These are phyloP conservation scores for Scaptomyza caliginosa DNA, from an alignment of 2,888 invertebrate species.

Conservation along the genomic window DNA sequence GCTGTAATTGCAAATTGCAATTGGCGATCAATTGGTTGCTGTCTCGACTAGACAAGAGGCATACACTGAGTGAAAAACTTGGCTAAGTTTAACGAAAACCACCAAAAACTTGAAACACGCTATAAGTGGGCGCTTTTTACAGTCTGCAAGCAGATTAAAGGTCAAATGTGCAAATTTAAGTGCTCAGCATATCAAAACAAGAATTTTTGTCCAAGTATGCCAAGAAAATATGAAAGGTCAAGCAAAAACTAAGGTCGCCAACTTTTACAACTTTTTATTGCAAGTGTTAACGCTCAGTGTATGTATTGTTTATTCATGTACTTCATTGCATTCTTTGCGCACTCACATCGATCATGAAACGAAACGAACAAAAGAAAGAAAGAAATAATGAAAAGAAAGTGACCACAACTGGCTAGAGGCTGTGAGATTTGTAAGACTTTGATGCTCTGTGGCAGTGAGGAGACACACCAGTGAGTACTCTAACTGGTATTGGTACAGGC, in stretches of 20 bases:
- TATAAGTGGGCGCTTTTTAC: too few species aligned
- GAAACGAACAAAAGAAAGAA: slow-evolving; percentile 61
- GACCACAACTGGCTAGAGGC: slow-evolving; percentile 53
- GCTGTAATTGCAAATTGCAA: slow-evolving; percentile 39
- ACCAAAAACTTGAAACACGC: too few species aligned
- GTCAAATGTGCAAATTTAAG: neutral
- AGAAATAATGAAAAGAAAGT: slow-evolving; percentile 74
- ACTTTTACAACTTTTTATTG: neutral
- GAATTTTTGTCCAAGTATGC: neutral
- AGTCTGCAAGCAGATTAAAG: neutral
- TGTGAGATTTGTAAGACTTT: slow-evolving; percentile 7
- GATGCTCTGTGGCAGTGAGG: neutral
- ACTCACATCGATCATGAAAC: slow-evolving; percentile 61
- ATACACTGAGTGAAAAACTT: slow-evolving; percentile 21
- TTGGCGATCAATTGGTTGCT: slow-evolving; percentile 32
- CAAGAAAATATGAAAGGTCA: neutral
- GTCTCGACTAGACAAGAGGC: slow-evolving; percentile 1
- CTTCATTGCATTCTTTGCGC: slow-evolving; percentile 50
- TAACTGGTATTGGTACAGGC: slow-evolving; percentile 35
- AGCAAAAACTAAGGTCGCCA: neutral
- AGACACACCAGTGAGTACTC: slow-evolving; percentile 24
- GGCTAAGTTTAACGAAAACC: too few species aligned
- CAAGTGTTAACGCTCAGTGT: slow-evolving; percentile 28
- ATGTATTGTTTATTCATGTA: slow-evolving; percentile 27
- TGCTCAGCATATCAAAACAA: neutral